Conservation (phyloP, 2,888 invertebrate species). For the Xiphydria camelus region DNA sequence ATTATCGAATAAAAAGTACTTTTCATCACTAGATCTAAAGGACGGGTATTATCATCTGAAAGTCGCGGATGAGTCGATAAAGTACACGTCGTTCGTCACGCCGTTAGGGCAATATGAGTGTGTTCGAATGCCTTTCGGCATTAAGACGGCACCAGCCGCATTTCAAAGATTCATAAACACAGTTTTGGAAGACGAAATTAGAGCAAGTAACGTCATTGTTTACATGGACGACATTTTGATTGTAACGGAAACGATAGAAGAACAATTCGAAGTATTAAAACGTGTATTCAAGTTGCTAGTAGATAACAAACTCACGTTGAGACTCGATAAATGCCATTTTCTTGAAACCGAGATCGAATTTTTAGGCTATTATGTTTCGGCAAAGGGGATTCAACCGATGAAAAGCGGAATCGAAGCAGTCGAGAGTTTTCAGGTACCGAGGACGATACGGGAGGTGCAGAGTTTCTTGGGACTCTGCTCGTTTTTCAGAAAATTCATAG, state of each 20-base stretch:
- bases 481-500: conserved; percentile 26
- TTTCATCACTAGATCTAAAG: conserved; percentile 17
- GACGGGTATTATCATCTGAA: conserved; percentile 18
- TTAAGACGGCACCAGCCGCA: conserved; percentile 5
- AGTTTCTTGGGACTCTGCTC: conserved; percentile 31
- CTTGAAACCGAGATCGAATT: conserved; percentile 21
- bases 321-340: conserved; percentile 25
- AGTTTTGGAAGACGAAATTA: conserved; percentile 9
- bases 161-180: conserved; percentile 15
- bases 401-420: conserved; percentile 21
- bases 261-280: conserved; percentile 11
- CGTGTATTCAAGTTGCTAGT: conserved; percentile 5
- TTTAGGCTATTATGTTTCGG: conserved; percentile 23
- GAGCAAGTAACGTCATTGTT: conserved; percentile 5
- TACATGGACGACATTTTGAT: conserved; percentile 17
- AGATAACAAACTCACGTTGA: conserved; percentile 14
- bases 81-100: conserved; percentile 19
- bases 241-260: conserved; percentile 9
- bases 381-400: conserved; percentile 21
- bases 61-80: conserved; percentile 15
- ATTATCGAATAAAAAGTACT: conserved; percentile 19
- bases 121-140: conserved; percentile 13
- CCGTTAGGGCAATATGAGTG: conserved; percentile 19
- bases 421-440: conserved; percentile 27
- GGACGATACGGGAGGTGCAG: conserved; percentile 22